A percentile compares a stretch with the other conserved stretches of the same genome.
Conservation (phyloP, 2,888 invertebrate species). For the Acronicta alni region DNA sequence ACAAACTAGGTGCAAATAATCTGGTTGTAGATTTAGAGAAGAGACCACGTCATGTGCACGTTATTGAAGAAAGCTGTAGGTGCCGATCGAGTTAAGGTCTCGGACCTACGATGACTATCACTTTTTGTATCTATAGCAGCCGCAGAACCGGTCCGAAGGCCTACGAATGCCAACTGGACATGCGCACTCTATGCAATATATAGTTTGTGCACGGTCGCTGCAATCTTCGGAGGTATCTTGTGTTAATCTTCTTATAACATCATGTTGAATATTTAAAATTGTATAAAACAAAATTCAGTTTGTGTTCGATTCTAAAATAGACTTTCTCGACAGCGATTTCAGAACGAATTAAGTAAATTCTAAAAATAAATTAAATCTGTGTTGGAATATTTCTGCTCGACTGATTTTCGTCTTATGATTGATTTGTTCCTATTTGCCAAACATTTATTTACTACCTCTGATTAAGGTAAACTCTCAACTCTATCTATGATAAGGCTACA, state of each 20-base stretch:
- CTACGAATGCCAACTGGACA: slow-evolving; percentile 66
- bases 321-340: slow-evolving; percentile 18
- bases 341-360: slow-evolving; percentile 15
- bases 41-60: slow-evolving; percentile 18
- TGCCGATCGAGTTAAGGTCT: slow-evolving; percentile 61
- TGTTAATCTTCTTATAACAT: slow-evolving; percentile 30
- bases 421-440: slow-evolving; percentile 20
- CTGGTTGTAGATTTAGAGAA: slow-evolving; percentile 9
- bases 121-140: slow-evolving; percentile 72
- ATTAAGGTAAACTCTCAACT: too few relatives aligned
- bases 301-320: slow-evolving; percentile 3
- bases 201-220: slow-evolving; percentile 47
- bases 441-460: not conserved
- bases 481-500: too few relatives aligned
- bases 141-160: slow-evolving; percentile 73
- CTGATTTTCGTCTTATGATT: slow-evolving; percentile 20
- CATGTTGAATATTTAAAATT: slow-evolving; percentile 13
- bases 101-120: slow-evolving; percentile 74
- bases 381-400: slow-evolving; percentile 22
- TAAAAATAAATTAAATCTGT: slow-evolving; percentile 16
- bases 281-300: not conserved
- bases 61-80: slow-evolving; percentile 61
- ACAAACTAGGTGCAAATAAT: slow-evolving; percentile 10
- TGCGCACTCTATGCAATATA: slow-evolving; percentile 48
- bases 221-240: slow-evolving; percentile 49